Evolutionary conservation across 92 coral and sea anemone genomes (phyloP).

Genomic region (Phenganax subtilis): DNA sequence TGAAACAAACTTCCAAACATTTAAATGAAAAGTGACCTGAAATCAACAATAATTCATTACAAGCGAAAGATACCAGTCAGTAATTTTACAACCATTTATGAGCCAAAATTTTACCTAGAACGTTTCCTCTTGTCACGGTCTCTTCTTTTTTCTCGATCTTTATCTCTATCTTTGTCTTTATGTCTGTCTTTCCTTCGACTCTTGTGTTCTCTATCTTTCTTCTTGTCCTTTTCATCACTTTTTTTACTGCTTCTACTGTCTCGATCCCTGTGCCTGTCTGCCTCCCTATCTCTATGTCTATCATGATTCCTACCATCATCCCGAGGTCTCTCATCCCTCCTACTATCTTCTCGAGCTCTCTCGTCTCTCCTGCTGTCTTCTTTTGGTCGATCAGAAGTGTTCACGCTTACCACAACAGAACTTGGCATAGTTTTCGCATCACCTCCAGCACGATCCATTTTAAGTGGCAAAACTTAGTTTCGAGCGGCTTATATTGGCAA

Average conservation of each 20-base stretch:
- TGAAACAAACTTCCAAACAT: no score
- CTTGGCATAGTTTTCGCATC: constrained; percentile 3
- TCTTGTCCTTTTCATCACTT: constrained; percentile 41
- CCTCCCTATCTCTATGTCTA: constrained; percentile 52
- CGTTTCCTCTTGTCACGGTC: constrained; percentile 53
- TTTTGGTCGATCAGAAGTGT: constrained; percentile 25
- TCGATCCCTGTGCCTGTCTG: constrained; percentile 66
- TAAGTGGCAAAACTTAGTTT: not conserved
- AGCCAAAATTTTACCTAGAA: constrained; percentile 50
- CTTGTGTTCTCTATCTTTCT: constrained; percentile 58
- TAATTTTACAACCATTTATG: not conserved
- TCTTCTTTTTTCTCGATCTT: not conserved
- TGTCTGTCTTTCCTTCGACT: constrained; percentile 54
- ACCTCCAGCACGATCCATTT: not conserved
- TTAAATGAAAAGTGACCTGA: no score
- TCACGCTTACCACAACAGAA: constrained; percentile 8
- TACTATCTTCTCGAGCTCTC: constrained; percentile 47
- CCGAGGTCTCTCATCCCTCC: constrained; percentile 51
- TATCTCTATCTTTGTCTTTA: constrained; percentile 44
- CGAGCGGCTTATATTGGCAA: not conserved
- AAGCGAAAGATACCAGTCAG: not conserved
- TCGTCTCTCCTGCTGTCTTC: constrained; percentile 35
- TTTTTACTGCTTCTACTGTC: constrained; percentile 52
- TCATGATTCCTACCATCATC: constrained; percentile 45
- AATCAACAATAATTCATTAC: no score